These are phyloP conservation scores for Chelonus formosanus DNA, from an alignment of 2,888 invertebrate genomes.

Conservation along the genomic window DNA sequence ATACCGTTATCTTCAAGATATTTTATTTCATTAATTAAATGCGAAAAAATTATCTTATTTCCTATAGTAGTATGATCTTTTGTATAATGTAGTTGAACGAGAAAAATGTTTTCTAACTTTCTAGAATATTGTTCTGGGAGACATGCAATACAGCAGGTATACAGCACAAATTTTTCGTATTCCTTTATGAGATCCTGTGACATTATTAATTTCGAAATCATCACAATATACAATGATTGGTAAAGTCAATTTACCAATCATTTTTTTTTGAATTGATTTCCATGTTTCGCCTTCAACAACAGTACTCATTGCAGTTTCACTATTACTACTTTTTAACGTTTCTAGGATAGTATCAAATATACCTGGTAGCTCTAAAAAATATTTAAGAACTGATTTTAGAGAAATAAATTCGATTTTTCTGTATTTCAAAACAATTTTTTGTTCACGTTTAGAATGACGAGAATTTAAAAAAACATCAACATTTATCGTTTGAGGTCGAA, in stretches of 20 bases:
- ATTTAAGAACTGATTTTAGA: no score
- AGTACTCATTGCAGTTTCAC: neutral
- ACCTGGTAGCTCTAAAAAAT: no score
- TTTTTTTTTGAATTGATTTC: no score
- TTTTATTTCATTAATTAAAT: constrained; percentile 5
- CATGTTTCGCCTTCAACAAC: neutral
- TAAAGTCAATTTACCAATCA: constrained; percentile 30
- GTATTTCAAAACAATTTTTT: no score
- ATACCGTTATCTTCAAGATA: no score
- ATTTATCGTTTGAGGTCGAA: no score
- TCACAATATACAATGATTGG: constrained; percentile 39
- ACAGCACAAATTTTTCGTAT: constrained; percentile 41
- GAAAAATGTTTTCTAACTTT: constrained; percentile 42
- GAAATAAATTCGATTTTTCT: no score
- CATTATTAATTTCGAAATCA: constrained; percentile 44
- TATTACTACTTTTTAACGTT: no score
- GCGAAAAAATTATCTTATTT: constrained; percentile 23
- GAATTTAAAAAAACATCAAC: no score
- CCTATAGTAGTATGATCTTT: constrained; percentile 33
- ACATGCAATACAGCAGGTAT: constrained; percentile 37
- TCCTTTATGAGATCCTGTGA: constrained; percentile 36
- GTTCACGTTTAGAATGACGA: no score
- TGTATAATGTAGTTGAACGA: constrained; percentile 40
- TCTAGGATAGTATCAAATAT: no score
- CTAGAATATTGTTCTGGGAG: constrained; percentile 37